A percentile compares a stretch with the other conserved stretches of the same genome.
Evolutionary conservation across 2,113 vertebrate genomes (phyloP).

Genomic region (Arothron firmamentum): DNA sequence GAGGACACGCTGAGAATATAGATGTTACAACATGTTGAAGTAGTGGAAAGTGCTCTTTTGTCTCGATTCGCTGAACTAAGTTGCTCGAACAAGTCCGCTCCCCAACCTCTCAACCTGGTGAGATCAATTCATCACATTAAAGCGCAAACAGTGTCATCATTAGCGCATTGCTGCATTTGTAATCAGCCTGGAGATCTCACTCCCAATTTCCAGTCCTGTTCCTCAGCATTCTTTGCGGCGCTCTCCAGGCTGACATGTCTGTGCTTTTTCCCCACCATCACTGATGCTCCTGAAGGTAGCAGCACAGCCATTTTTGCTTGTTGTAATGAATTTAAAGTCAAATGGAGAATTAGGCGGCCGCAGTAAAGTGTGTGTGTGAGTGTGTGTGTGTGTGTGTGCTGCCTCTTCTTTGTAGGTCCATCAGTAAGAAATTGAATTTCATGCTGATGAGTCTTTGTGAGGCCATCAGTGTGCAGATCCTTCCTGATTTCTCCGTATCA

Average conservation of each 20-base stretch:
- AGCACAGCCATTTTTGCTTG: neutral
- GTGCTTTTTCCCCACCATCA: constrained; percentile 5
- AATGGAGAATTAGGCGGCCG: too few relatives aligned
- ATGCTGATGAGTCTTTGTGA: constrained; percentile 40
- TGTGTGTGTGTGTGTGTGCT: neutral
- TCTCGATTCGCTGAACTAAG: constrained; percentile 2
- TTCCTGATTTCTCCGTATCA: constrained; percentile 44
- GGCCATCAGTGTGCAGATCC: constrained; percentile 15
- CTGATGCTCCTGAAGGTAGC: neutral
- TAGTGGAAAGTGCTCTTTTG: constrained; percentile 1
- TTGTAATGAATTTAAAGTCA: neutral
- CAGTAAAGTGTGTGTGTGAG: neutral
- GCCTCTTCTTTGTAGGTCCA: constrained; percentile 22
- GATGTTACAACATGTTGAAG: constrained; percentile 39
- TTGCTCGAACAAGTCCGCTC: constrained; percentile 7
- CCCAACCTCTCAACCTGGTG: constrained; percentile 32
- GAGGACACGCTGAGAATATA: constrained; percentile 9
- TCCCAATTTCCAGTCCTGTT: constrained; percentile 12
- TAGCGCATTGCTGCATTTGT: constrained; percentile 27
- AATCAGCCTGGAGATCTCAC: constrained; percentile 38
- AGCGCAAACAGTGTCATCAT: constrained; percentile 39
- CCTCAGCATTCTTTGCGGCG: constrained; percentile 7
- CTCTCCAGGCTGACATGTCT: constrained; percentile 3
- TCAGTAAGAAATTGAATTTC: constrained; percentile 36
- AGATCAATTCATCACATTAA: constrained; percentile 51